Base-by-base conservation (phyloP, 1,140 invertebrate species). In the Adoxophyes honmai region DNA sequence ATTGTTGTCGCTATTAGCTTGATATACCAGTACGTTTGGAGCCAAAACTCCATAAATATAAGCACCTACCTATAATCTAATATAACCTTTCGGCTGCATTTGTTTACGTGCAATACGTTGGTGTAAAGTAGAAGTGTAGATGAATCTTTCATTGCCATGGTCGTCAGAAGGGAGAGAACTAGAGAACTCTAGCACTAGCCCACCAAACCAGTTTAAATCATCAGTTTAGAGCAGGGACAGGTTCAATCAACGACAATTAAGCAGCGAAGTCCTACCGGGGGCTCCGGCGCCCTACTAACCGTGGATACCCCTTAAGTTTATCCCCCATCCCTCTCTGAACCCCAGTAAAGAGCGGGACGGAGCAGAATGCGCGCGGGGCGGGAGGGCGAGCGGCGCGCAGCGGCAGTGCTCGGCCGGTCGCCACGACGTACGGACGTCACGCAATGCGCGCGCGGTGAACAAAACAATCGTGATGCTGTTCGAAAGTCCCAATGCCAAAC, bases 401-500 rank as follows among this genome's bases (percentile, higher is more conserved):
- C 61, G 70, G 57, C 71, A 83, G 84, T 87, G 70, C 70, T 66
- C 80, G 80, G 81, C 81, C 75, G 75, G 68, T 70, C 72, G 84
- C 75, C 66, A 67, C 33, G 51, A 60, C 62, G 63, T 56, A 69
- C 63, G 73, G 68, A 79, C 75, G 80, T n/a, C 72, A 55, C 79
- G 85, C 72, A 56, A 87, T 87, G 84, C 67, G 64, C 70, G 76
- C 76, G 62, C 80, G 80, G 81, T 84, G 77, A 85, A 81, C 70
- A 75, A 76, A 75, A 80, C 68, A 78, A 71, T 75, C 75, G 74
- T 75, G 71, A 86, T 86, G 81, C 73, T 88, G 80, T 88, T 86
- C 73, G 85, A 86, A 78, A 88, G 79, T 75, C 85, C 85, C 73
- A 86, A 86, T 69, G 85, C 83, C 69, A 88, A 88, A 79, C 68